Evolutionary conservation across 1,140 invertebrate genomes (phyloP), one percentile per base, ranked within the genome.

Genomic region (Drosophila prosaltans): DNA sequence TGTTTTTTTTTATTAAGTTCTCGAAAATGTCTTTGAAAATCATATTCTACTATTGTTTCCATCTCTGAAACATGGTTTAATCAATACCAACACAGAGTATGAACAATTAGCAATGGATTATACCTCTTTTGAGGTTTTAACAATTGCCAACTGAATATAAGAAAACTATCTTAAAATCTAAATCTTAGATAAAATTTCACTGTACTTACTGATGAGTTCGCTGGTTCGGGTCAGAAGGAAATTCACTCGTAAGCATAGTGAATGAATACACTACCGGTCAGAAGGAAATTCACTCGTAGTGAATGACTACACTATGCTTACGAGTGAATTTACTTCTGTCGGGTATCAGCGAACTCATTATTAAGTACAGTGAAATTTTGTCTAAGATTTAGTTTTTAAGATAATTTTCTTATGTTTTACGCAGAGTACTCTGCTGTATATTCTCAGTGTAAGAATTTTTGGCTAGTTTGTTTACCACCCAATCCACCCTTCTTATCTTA

Each of bases 271-370:
- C 16, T 16, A 16, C 16, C 16, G 16, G 16, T 16, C 16, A 16
- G 16, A 16, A 16, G 16, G 16, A 16, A 16, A 16, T 16, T 16
- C 16, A 16, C 16, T 16, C 16, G 16, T 16, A 16, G 28, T 6
- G 30, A 60, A 0, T 91, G 90, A 39, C 43, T 91, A 16, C 24
- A 41, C 78, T 2, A 16, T 91, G 7, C 43, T 91, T 40, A 77
- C 67, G 9, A 86, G 71, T 48, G 80, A 84, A 58, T 48, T 48
- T 28, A 69, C 80, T 0, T 66, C 90, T 2, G 91, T 78, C 59
- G 90, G 90, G 26, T 91, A 91, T 70, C 85, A 86, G 26, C 70
- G 90, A 1, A 91, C 86, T 9, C 90, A 91, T 65, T 90, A 91
- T 90, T 91, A 64, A 81, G 84, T 78, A 69, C 8, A 36, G 24